phyloP scores from a whole-genome alignment of 30 jellyfish, hydroid and myxozoan species.

The Morbakka virulenta region DNA sequence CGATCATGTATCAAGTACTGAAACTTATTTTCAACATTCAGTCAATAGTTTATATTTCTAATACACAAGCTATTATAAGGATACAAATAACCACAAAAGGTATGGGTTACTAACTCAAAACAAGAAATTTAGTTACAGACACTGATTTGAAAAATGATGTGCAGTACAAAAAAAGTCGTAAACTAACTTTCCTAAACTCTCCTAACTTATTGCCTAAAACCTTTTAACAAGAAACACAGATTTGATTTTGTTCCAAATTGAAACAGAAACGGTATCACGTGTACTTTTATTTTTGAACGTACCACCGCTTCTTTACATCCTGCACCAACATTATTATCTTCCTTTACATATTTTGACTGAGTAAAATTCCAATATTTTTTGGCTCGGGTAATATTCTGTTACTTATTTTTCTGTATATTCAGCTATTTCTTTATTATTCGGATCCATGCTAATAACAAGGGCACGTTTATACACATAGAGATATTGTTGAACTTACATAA shows the following conservation, averaged over 20 bases:
- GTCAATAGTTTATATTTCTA: background rate
- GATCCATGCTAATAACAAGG: too few relatives aligned
- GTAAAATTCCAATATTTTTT: too few relatives aligned
- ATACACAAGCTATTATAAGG: background rate
- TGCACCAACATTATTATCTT: too few relatives aligned
- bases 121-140: background rate
- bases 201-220: background rate
- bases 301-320: too few relatives aligned
- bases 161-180: background rate
- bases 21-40: background rate
- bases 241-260: background rate
- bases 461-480: too few relatives aligned
- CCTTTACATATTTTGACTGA: too few relatives aligned
- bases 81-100: background rate
- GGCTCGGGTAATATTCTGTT: too few relatives aligned
- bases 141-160: background rate
- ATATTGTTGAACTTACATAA: too few relatives aligned
- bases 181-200: background rate
- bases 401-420: too few relatives aligned
- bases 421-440: too few relatives aligned
- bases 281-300: background rate
- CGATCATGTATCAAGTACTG: background rate
- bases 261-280: background rate
- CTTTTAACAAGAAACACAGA: background rate
- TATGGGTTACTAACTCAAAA: background rate